Base-by-base conservation (phyloP, 1,140 invertebrate genomes). In the Manduca sexta region DNA sequence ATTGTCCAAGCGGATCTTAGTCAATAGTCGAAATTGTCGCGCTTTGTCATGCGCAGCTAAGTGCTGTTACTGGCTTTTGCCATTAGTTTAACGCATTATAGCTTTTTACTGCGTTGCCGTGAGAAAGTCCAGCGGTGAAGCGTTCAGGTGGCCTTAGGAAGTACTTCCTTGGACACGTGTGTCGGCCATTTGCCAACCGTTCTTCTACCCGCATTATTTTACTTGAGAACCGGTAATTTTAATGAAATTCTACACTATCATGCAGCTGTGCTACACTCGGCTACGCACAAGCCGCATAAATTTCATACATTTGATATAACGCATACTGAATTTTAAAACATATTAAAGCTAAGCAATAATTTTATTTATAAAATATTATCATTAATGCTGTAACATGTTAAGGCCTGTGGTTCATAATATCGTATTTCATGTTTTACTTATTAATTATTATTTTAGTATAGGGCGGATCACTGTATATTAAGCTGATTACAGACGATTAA, bases 201-300 rank as follows among this genome's bases (percentile, higher is more conserved):
- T 60, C 54, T 31, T 56, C 60, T 64, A 71, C 74, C 74, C 71
- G 71, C 74, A 74, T 74, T 69, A 69, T 67, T 69, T 69, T 70
- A 63, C 63, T 56, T 56, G 39, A 67, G 66, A 72, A 79, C 75
- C 73, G 69, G 70, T 74, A 70, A 61, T 69, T 69, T 71, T 75
- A 75, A 75, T 78, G 74, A 64, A 71, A 78, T 78, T 75, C 68
- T 69, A 75, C 59, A 70, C 66, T 66, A 60, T 63, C 21, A 26
- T 64, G 71, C 75, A 79, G 73, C 73, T 79, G 73, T 65, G 71
- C 60, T 45, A 68, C 71, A 69, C 65, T 62, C 53, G 52, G 56
- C 52, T 62, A 54, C 54, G 53, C 44, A 48, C 59, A 50, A 60
- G 50, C 60, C 52, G 56, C 61, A 72, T 66, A 63, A 67, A 64